These are phyloP conservation scores for Otolemur garnettii DNA, from an alignment of 2,113 vertebrate species.

Conservation along the genomic window DNA sequence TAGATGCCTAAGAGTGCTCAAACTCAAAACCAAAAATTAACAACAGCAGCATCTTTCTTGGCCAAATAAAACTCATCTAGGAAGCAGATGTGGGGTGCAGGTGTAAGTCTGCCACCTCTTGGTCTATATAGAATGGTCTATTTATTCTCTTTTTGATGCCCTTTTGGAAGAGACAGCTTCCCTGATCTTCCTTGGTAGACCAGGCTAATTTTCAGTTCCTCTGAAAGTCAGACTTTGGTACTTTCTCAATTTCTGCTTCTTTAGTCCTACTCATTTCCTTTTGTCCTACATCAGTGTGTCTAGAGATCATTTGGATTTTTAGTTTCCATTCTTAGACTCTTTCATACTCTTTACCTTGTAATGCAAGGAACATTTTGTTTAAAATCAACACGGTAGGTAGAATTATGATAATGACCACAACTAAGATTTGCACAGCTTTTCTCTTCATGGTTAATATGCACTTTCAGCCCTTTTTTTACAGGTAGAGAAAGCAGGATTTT, in stretches of 20 bases:
- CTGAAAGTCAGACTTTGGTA: neutral
- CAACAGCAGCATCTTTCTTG: neutral
- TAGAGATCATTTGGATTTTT: neutral
- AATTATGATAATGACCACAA: conserved; percentile 22
- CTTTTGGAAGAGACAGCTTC: neutral
- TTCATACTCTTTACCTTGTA: conserved; percentile 47
- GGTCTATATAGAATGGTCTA: neutral
- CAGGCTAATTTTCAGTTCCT: neutral
- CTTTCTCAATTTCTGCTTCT: conserved; percentile 21
- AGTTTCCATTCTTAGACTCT: neutral
- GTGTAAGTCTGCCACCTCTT: neutral
- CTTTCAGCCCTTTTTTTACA: conserved; percentile 2
- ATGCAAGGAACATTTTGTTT: conserved; percentile 44
- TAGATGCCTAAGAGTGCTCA: neutral
- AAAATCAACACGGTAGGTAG: conserved; percentile 9
- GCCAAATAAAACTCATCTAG: neutral
- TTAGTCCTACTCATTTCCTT: neutral
- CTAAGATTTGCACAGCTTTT: conserved; percentile 26
- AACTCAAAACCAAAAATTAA: conserved; percentile 18
- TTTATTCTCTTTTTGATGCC: neutral
- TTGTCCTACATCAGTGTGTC: neutral
- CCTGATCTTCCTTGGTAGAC: neutral
- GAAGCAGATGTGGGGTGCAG: neutral
- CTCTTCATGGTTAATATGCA: neutral
- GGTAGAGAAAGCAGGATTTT: conserved; percentile 43